These are phyloP conservation scores for Cantharis nigra DNA, from an alignment of 2,888 invertebrate genomes.

Conservation along the genomic window DNA sequence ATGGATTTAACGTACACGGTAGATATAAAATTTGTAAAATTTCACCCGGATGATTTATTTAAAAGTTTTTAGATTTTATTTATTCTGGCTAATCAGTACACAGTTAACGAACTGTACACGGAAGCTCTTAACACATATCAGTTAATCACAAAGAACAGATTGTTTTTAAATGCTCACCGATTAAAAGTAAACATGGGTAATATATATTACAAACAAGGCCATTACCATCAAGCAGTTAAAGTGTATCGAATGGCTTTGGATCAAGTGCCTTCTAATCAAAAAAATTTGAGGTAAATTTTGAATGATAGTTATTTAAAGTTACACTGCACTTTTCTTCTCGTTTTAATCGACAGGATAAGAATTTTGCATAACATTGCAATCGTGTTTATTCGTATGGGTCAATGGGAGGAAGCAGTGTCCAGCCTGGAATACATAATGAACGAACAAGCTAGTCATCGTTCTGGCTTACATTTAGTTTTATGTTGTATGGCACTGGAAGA, in stretches of 20 bases:
- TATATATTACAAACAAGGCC: conserved; percentile 92
- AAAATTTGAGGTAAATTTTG: conserved; percentile 76
- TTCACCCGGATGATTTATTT: neutral
- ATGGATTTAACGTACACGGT: conserved; percentile 95
- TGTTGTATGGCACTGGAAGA: conserved; percentile 90
- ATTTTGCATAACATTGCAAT: conserved; percentile 98
- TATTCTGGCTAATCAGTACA: conserved; percentile 94
- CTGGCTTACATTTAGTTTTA: conserved; percentile 85
- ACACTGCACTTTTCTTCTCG: neutral
- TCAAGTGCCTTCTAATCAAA: conserved; percentile 91
- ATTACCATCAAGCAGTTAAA: conserved; percentile 93
- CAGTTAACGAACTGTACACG: conserved; percentile 90
- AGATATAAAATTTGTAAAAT: conserved; percentile 29
- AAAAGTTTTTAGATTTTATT: conserved; percentile 77
- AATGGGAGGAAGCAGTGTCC: conserved; percentile 93
- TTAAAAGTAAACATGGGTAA: conserved; percentile 98
- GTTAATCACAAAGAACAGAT: conserved; percentile 89
- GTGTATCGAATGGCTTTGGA: conserved; percentile 98
- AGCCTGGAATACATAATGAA: conserved; percentile 98
- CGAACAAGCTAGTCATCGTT: conserved; percentile 78
- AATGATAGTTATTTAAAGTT: neutral
- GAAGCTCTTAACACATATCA: conserved; percentile 97
- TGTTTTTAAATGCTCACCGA: conserved; percentile 91
- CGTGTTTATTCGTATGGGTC: conserved; percentile 92
- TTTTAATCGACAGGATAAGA: conserved; percentile 69